Percentiles rank a stretch among this genome's conserved stretches.
Evolutionary conservation across 2,113 vertebrate genomes (phyloP).

Genomic region (Periophthalmus modestus): DNA sequence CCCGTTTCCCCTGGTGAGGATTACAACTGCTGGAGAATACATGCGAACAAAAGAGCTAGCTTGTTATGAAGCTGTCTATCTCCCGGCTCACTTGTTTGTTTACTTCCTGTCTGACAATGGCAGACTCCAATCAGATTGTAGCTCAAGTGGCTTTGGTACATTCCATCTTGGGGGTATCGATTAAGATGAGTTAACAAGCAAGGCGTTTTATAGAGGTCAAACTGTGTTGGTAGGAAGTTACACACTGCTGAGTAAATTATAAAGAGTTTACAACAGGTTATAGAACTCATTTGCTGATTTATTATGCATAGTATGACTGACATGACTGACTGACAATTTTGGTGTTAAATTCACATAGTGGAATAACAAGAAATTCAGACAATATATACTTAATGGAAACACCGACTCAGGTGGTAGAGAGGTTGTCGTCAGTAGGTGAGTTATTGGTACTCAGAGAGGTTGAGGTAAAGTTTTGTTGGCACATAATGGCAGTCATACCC

Average conservation of each 20-base stretch:
- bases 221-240: not conserved
- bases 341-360: too few species aligned
- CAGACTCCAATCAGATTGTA: not conserved
- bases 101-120: not conserved
- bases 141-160: conserved; percentile 4
- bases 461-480: too few species aligned
- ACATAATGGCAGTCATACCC: too few species aligned
- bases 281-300: too few species aligned
- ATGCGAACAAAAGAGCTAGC: conserved; percentile 1
- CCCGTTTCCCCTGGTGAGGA: conserved; percentile 16
- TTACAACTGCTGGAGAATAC: conserved; percentile 27
- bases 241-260: not conserved
- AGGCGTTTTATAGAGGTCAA: not conserved
- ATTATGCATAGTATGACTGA: too few species aligned
- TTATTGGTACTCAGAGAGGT: too few species aligned
- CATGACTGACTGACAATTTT: too few species aligned
- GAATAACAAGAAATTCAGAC: too few species aligned
- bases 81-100: not conserved
- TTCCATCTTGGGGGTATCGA: not conserved
- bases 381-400: too few species aligned
- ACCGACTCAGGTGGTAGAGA: too few species aligned
- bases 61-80: not conserved
- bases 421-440: too few species aligned
- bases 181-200: not conserved
- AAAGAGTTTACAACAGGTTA: not conserved